These are phyloP conservation scores for Anisognathus igniventris DNA, from an alignment of 2,797 vertebrate genomes.

Conservation along the genomic window DNA sequence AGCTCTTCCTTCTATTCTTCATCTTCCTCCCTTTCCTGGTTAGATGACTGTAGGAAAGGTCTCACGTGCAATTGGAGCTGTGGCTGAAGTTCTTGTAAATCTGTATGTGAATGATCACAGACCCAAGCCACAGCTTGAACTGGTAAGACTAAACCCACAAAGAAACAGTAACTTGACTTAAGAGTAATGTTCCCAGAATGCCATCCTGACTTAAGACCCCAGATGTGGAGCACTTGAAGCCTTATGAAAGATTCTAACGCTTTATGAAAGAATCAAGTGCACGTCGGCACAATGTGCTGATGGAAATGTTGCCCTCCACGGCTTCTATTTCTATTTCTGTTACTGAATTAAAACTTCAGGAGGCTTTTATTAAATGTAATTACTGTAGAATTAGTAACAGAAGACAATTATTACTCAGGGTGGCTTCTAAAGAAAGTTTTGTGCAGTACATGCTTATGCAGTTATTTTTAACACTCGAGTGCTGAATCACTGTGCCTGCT, in stretches of 20 bases:
- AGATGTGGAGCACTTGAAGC: not conserved
- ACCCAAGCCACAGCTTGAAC: slow-evolving; percentile 78
- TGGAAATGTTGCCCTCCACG: not conserved
- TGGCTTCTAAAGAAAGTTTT: slow-evolving; percentile 11
- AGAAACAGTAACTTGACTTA: not conserved
- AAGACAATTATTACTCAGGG: not conserved
- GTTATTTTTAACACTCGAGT: not conserved
- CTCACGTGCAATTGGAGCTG: slow-evolving; percentile 86
- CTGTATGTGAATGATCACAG: slow-evolving; percentile 96
- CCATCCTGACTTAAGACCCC: not conserved
- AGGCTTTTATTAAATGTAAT: slow-evolving; percentile 32
- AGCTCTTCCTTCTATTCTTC: slow-evolving; percentile 17
- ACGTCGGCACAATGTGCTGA: not conserved
- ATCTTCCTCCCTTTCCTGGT: slow-evolving; percentile 41
- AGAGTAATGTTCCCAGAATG: not conserved
- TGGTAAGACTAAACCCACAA: slow-evolving; percentile 79
- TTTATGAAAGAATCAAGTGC: not conserved
- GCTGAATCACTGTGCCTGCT: not conserved
- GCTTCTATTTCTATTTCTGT: not conserved
- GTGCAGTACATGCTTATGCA: not conserved
- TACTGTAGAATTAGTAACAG: not conserved
- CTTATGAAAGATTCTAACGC: not conserved
- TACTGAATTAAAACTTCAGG: not conserved
- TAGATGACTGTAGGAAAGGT: slow-evolving; percentile 94
- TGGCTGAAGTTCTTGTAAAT: slow-evolving; percentile 91